Evolutionary conservation across 2,888 invertebrate genomes (phyloP), one percentile per base, ranked within the genome.

Genomic region (Campopleginae sp.): DNA sequence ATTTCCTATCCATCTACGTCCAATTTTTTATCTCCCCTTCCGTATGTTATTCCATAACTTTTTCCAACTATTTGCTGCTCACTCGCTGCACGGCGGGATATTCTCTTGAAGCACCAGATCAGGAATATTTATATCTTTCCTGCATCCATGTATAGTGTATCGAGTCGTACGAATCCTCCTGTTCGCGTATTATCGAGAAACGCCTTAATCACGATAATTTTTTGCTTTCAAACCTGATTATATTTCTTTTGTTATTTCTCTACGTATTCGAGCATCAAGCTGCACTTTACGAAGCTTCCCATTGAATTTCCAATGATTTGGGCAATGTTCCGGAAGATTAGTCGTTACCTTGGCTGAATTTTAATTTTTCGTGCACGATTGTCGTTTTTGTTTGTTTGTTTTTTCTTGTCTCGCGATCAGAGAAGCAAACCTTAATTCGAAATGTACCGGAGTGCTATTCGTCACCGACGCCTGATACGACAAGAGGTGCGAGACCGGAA

Each of bases 401-500:
- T 75, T 70, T 71, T 17, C 46, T 63, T 44, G 12, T 48, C 38
- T 58, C 23, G 70, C 70, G 72, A 81, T 78, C 70, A 46, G 51
- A 17, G 65, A 65, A 66, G 33, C 71, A 78, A 78, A 80, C 80
- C 58, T 82, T 76, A 80, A 85, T 85, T 82, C 82, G 61, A 82
- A 80, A 66, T 72, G 65, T 38, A 72, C 66, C 65, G 19, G 48
- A 44, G 33, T 74, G 66, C 61, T 19, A 66, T 82, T 85, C 85
- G 85, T 82, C 72, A 82, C 66, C 85, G 80, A 80, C 31, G 70
- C 27, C 63, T 54, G 76, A 76, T 80, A 82, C 72, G 79, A 76
- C 65, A 74, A 81, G 71, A 79, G 58, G 80, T 44, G 82, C 85
- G 85, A 76, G 85, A 82, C 72, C 31, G 76, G 85, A 85, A 85